Conservation (phyloP, 2,888 invertebrate species). For the Parthenolecanium corni region DNA sequence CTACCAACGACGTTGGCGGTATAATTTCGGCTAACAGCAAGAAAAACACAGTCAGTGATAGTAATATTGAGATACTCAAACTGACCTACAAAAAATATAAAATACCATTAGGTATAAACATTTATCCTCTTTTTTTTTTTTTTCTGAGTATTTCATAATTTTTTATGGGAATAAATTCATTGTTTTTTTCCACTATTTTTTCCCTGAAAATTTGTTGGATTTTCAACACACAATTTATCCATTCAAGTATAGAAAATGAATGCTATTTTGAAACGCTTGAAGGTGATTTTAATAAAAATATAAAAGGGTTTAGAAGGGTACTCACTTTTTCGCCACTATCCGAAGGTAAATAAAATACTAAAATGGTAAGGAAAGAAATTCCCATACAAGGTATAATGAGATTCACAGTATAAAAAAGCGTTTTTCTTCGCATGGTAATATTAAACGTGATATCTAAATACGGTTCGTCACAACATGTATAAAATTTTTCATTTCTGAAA, state of each 20-base stretch:
- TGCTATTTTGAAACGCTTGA: too few relatives aligned
- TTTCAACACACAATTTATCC: too few relatives aligned
- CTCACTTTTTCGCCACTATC: conserved; percentile 94
- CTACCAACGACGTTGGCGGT: conserved; percentile 83
- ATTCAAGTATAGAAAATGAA: too few relatives aligned
- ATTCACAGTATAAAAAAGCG: conserved; percentile 93
- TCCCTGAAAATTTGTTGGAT: too few relatives aligned
- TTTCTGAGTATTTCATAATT: too few relatives aligned
- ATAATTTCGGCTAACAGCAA: conserved; percentile 78
- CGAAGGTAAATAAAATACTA: conserved; percentile 93
- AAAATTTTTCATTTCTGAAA: conserved; percentile 75
- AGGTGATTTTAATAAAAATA: too few relatives aligned
- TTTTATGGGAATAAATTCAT: too few relatives aligned
- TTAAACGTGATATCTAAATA: conserved; percentile 95
- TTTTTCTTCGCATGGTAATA: conserved; percentile 91
- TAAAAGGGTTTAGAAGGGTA: conserved; percentile 25
- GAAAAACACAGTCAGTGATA: conserved; percentile 94
- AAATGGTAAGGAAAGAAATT: conserved; percentile 89
- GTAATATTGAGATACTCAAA: conserved; percentile 86
- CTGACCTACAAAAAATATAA: conserved; percentile 55
- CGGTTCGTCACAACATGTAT: conserved; percentile 94
- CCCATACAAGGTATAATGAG: conserved; percentile 95
- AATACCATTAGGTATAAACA: neutral
- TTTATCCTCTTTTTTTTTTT: conserved; percentile 1
- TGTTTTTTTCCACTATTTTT: too few relatives aligned